Conservation (phyloP, 2,888 invertebrate genomes). For the Gonocerus acuteangulatus region DNA sequence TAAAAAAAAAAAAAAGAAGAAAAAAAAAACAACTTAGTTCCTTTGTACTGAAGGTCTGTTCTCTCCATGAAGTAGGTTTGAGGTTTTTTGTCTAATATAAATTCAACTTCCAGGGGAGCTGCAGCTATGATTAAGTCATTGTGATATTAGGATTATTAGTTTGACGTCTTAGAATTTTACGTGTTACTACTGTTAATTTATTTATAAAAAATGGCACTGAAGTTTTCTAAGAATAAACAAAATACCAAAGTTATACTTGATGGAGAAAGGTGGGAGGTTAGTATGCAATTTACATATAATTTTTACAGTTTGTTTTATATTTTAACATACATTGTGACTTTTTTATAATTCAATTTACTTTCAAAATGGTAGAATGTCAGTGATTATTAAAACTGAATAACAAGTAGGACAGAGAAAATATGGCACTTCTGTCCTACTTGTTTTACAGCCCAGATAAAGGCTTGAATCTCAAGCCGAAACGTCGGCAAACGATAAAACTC, state of each 20-base stretch:
- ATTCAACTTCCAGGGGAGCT: constrained; percentile 15
- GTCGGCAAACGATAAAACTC: too few species aligned
- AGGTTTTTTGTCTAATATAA: neutral
- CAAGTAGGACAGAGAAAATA: too few species aligned
- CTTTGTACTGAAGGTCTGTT: neutral
- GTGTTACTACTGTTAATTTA: constrained; percentile 1
- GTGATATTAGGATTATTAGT: constrained; percentile 13
- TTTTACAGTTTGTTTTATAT: neutral
- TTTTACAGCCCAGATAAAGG: too few species aligned
- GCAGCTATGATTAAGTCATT: constrained; percentile 22
- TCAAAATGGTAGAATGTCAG: too few species aligned
- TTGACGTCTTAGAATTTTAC: neutral
- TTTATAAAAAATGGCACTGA: constrained; percentile 31
- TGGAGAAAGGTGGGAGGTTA: constrained; percentile 35
- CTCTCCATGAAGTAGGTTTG: neutral
- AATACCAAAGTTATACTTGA: constrained; percentile 32
- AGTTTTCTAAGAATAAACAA: constrained; percentile 31
- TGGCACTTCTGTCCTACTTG: too few species aligned
- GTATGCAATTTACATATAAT: neutral
- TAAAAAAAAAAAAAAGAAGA: constrained; percentile 1
- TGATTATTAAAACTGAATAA: too few species aligned
- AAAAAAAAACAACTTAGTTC: too few species aligned
- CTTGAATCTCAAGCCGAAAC: too few species aligned
- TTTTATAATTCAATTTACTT: too few species aligned
- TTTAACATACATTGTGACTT: neutral